These are phyloP conservation scores for Arizona elegans DNA, from an alignment of 2,113 vertebrate genomes.

Conservation along the genomic window DNA sequence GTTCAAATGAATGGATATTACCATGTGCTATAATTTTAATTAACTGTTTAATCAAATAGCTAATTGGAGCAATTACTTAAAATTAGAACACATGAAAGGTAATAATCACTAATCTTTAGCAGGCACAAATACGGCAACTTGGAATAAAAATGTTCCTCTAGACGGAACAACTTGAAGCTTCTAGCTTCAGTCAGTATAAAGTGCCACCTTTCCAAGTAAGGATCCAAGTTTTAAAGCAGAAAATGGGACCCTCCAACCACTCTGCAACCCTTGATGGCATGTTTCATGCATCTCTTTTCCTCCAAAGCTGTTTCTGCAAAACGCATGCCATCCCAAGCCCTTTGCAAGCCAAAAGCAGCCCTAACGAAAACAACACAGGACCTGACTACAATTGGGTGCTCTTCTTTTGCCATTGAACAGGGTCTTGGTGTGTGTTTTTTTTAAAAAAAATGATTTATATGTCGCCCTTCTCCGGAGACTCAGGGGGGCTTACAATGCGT, in stretches of 20 bases:
- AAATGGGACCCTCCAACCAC: background rate
- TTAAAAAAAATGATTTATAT: too few species aligned
- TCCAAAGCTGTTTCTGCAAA: rapidly evolving
- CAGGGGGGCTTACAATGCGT: too few species aligned
- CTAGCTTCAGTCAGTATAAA: background rate
- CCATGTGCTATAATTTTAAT: constrained; percentile 33
- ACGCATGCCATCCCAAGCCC: too few species aligned
- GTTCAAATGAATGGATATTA: constrained; percentile 21
- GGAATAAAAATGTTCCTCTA: background rate
- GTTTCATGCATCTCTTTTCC: rapidly evolving
- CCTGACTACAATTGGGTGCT: background rate
- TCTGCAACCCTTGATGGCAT: rapidly evolving
- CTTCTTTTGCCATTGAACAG: background rate
- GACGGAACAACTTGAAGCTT: background rate
- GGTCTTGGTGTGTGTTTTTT: background rate
- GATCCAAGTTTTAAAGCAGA: background rate
- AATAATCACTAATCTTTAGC: background rate
- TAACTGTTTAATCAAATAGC: constrained; percentile 13
- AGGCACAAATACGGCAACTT: background rate
- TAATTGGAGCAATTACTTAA: rapidly evolving
- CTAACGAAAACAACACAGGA: background rate
- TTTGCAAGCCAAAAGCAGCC: rapidly evolving
- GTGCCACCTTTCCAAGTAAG: background rate
- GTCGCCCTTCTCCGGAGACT: too few species aligned
- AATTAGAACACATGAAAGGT: background rate